phyloP scores from a whole-genome alignment of 1,140 invertebrate genomes.

The Lithobius niger region DNA sequence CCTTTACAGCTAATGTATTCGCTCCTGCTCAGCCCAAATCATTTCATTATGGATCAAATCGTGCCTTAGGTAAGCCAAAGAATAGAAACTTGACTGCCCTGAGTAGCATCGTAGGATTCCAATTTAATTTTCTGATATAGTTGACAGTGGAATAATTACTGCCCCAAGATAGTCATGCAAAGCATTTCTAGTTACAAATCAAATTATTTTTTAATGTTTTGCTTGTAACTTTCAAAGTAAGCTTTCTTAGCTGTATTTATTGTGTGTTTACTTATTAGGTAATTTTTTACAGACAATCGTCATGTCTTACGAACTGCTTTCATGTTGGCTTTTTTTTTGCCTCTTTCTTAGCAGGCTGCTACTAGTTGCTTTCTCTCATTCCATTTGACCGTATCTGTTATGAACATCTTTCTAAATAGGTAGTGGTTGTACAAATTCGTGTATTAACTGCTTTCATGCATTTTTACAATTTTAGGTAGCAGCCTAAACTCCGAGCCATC shows the following conservation, averaged over 20 bases:
- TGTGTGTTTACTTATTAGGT: too few species aligned
- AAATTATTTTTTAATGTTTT: neutral
- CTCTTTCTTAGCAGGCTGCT: neutral
- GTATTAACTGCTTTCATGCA: neutral
- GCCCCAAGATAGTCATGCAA: neutral
- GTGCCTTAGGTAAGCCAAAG: constrained; percentile 7
- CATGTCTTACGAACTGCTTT: neutral
- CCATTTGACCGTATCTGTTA: too few species aligned
- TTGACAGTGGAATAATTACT: neutral
- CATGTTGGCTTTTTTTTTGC: neutral
- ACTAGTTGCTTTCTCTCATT: neutral
- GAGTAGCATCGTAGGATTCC: neutral
- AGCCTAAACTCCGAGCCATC: constrained; percentile 4
- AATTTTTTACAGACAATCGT: neutral
- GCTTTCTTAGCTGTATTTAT: too few species aligned
- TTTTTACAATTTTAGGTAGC: constrained; percentile 2
- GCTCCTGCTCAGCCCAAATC: constrained; percentile 47
- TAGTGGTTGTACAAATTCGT: neutral
- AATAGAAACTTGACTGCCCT: neutral
- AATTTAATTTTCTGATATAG: neutral
- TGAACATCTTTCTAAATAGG: too few species aligned
- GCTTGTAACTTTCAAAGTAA: neutral
- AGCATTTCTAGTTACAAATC: neutral
- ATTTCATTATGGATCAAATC: constrained; percentile 4
- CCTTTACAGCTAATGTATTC: constrained; percentile 72